Evolutionary conservation across 1,140 invertebrate species (phyloP), one percentile per base, ranked within the genome.

Genomic region (Protaetia brevitarsis): DNA sequence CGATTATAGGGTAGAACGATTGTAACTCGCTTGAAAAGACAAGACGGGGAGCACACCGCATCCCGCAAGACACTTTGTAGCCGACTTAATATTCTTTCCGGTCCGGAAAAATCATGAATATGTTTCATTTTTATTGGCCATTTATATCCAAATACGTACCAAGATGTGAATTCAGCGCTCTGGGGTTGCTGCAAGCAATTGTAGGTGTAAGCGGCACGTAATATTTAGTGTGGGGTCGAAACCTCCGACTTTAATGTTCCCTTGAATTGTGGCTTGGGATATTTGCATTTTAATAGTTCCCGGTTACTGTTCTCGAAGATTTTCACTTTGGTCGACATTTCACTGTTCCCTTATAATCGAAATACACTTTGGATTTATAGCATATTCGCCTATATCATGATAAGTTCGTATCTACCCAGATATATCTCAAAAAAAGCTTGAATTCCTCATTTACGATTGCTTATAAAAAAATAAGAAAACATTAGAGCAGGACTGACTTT

Each of bases 91-190:
- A 74, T 72, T 69, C 70, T 58, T 77, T 76, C 74, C 72, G 72
- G 73, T 66, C 68, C 69, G 74, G 72, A 77, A 77, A 76, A 76
- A 78, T 75, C 76, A 78, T 78, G 76, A 78, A 78, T 78, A 78
- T 77, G 74, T 77, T 78, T 78, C 75, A 78, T 77, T 78, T 77
- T 78, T 77, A 77, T 78, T 74, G 76, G 73, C 73, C 76, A 74
- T 77, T 77, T 77, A 45, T 45, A 45, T 45, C 16, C 41, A 19
- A 45, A 45, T 45, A 45, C 41, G 41, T 45, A 45, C 41, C n/a
- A 45, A 21, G 41, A 45, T 45, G 41, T 19, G 41, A 45, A 45
- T 45, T 45, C 41, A 19, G 41, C 41, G n/a, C 23, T 13, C 41
- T 6, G 41, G 13, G 41, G 16, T 45, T 10, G 16, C 13, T 21